These are phyloP conservation scores for Muntiacus reevesi DNA, from an alignment of 2,113 vertebrate genomes.

Conservation along the genomic window DNA sequence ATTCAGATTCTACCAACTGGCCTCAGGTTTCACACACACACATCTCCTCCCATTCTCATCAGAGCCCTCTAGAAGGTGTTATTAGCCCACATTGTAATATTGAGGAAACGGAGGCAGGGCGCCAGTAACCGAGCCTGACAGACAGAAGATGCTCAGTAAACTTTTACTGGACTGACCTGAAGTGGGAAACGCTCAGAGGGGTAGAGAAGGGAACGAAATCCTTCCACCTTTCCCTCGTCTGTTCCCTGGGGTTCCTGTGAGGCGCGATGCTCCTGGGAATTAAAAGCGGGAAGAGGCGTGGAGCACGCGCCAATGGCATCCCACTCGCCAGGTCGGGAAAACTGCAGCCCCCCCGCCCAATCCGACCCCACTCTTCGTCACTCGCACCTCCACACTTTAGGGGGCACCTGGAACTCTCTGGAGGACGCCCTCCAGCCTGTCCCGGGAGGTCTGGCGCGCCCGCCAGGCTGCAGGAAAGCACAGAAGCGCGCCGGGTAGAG, in stretches of 20 bases:
- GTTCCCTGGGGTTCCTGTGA: not conserved
- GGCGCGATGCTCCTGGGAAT: not conserved
- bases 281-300: not conserved
- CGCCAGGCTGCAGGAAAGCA: not conserved
- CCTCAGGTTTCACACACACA: not conserved
- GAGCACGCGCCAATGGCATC: rapidly evolving
- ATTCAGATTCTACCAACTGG: not conserved
- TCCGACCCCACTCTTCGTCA: not conserved
- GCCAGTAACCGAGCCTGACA: not conserved
- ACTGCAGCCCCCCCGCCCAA: not conserved
- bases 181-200: not conserved
- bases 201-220: not conserved
- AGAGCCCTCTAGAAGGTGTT: not conserved
- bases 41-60: not conserved
- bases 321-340: not conserved
- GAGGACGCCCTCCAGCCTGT: not conserved
- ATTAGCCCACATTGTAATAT: not conserved
- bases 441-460: not conserved
- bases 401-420: not conserved
- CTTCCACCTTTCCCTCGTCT: too few species aligned
- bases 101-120: not conserved
- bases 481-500: not conserved
- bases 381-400: not conserved
- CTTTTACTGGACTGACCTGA: not conserved
- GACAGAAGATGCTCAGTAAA: not conserved